Evolutionary conservation across 2,113 vertebrate genomes (phyloP).

Genomic region (Scophthalmus maximus): DNA sequence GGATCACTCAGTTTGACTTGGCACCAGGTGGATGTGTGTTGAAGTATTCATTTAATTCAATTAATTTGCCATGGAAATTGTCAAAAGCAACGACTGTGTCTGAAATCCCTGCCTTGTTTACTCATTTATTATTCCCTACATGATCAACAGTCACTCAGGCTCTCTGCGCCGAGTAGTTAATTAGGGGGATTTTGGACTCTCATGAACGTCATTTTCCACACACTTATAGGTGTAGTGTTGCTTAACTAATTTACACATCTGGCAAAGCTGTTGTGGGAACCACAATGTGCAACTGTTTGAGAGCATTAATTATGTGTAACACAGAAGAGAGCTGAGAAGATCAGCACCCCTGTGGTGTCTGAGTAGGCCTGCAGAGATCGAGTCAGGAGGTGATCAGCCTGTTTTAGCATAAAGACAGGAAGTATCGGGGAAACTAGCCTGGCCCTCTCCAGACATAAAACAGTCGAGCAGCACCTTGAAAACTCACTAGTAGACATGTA

Average conservation of each 20-base stretch:
- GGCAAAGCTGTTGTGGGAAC: not conserved
- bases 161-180: not conserved
- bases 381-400: too few species aligned
- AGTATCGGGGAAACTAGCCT: too few species aligned
- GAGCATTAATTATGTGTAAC: too few species aligned
- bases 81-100: not conserved
- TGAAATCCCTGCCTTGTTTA: slow-evolving; percentile 6
- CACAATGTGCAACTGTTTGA: too few species aligned
- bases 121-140: not conserved
- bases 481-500: too few species aligned
- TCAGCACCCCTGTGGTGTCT: too few species aligned
- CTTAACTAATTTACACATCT: not conserved
- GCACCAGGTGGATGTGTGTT: slow-evolving; percentile 17
- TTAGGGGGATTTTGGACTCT: not conserved
- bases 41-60: slow-evolving; percentile 6
- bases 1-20: not conserved
- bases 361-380: too few species aligned
- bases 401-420: too few species aligned
- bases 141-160: not conserved
- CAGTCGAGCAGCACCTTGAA: too few species aligned
- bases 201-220: not conserved
- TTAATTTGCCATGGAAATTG: slow-evolving; percentile 5
- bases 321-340: too few species aligned
- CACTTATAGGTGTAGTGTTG: slow-evolving; percentile 1
- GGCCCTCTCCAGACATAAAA: too few species aligned